Evolutionary conservation across 2,113 vertebrate genomes (phyloP).

Genomic region (Romanogobio albipinnatus): DNA sequence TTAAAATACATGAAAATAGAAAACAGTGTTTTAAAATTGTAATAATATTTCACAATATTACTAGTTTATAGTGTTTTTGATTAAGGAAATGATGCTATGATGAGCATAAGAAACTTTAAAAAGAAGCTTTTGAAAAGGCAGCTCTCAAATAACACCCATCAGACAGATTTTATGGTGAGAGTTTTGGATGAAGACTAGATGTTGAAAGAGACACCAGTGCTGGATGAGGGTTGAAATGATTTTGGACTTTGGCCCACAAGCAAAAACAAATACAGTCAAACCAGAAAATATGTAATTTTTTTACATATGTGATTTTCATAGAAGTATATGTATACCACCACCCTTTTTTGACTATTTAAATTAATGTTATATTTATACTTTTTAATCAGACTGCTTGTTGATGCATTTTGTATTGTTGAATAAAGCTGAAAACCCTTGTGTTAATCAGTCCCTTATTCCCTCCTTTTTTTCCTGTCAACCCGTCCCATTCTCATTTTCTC

Average conservation of each 20-base stretch:
- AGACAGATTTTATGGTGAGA: neutral
- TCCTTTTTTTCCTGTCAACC: neutral
- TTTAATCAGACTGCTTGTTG: conserved; percentile 60
- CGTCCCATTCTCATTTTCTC: neutral
- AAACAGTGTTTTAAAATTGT: neutral
- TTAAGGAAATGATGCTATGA: neutral
- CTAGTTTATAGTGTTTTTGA: neutral
- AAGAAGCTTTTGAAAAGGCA: neutral
- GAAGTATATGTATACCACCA: neutral
- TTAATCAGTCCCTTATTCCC: neutral
- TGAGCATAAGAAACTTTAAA: neutral
- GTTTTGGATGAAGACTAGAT: neutral
- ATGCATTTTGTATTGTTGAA: conserved; percentile 71
- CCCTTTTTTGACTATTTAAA: conserved; percentile 55
- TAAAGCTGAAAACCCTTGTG: conserved; percentile 59
- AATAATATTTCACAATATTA: neutral
- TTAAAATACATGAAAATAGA: neutral
- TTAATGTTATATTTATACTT: conserved; percentile 65
- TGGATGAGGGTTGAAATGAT: conserved; percentile 55
- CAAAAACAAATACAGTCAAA: neutral
- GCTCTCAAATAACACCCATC: neutral
- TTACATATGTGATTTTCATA: neutral
- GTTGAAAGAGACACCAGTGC: conserved; percentile 15
- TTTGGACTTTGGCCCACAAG: neutral
- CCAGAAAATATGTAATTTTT: neutral